Percentiles rank a stretch among this genome's conserved stretches.
phyloP scores from a whole-genome alignment of 2,113 vertebrate genomes.

The Paracanthobrama guichenoti region DNA sequence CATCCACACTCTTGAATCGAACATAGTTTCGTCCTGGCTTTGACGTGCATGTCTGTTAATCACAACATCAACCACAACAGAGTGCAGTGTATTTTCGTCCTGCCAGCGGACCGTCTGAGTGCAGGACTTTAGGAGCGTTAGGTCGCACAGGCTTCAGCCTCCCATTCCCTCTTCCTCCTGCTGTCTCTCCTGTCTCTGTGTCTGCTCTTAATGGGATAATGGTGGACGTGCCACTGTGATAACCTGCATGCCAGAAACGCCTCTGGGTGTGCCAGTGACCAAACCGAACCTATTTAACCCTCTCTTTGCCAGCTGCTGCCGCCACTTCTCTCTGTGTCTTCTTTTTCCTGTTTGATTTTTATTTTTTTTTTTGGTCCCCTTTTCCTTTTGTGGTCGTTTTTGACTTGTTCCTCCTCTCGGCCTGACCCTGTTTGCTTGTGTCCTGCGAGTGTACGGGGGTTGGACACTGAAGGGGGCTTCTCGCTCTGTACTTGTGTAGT shows the following conservation, averaged over 20 bases:
- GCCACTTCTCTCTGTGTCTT: conserved; percentile 71
- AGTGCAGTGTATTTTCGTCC: neutral
- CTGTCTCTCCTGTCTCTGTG: conserved; percentile 48
- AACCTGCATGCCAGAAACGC: conserved; percentile 76
- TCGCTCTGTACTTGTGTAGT: conserved; percentile 97
- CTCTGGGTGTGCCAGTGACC: conserved; percentile 54
- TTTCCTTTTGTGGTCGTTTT: conserved; percentile 72
- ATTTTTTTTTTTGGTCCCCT: conserved; percentile 42
- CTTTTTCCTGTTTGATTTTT: conserved; percentile 53
- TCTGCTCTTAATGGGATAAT: conserved; percentile 52
- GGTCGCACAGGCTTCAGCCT: conserved; percentile 66
- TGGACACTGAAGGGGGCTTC: conserved; percentile 89
- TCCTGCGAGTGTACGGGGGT: conserved; percentile 80
- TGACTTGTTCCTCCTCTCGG: conserved; percentile 63
- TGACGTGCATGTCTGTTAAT: neutral
- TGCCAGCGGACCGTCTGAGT: neutral
- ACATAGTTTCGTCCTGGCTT: neutral
- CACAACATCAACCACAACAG: neutral
- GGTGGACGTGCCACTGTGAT: conserved; percentile 58
- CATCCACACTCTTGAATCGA: neutral
- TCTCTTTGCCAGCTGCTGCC: conserved; percentile 79
- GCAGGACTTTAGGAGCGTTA: conserved; percentile 46
- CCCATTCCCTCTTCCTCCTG: conserved; percentile 57
- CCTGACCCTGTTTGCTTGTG: conserved; percentile 81
- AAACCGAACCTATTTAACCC: conserved; percentile 66